phyloP scores from a whole-genome alignment of 2,113 vertebrate genomes.

The Vimba vimba region DNA sequence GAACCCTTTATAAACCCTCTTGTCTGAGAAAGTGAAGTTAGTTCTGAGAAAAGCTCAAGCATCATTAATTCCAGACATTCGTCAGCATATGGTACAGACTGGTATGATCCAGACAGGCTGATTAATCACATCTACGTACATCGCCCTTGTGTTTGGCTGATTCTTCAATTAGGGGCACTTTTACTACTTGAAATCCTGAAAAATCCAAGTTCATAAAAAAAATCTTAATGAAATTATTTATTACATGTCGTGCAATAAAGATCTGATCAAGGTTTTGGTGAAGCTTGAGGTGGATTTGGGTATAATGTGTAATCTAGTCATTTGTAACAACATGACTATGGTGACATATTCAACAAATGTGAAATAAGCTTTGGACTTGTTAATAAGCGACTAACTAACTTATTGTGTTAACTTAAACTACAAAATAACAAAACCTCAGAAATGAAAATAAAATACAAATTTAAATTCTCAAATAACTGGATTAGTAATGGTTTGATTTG shows the following conservation, averaged over 20 bases:
- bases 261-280: background rate
- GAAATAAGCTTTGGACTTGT: background rate
- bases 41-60: constrained; percentile 1
- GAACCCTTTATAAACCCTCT: background rate
- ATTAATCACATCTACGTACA: background rate
- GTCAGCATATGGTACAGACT: background rate
- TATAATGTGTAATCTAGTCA: background rate
- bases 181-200: background rate
- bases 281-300: background rate
- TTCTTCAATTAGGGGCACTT: background rate
- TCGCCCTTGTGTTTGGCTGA: background rate
- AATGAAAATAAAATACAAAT: no score
- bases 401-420: no score
- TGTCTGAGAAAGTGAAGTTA: background rate
- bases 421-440: no score
- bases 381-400: background rate
- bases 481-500: no score
- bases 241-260: no score
- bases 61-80: background rate
- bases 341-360: background rate
- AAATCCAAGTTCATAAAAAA: background rate
- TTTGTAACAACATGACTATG: background rate
- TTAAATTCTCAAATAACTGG: no score
- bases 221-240: background rate
- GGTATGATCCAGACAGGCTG: background rate